A percentile compares a stretch with the other conserved stretches of the same genome.
These are phyloP conservation scores for Electrophaes corylata DNA, from an alignment of 2,888 invertebrate species.

Conservation along the genomic window DNA sequence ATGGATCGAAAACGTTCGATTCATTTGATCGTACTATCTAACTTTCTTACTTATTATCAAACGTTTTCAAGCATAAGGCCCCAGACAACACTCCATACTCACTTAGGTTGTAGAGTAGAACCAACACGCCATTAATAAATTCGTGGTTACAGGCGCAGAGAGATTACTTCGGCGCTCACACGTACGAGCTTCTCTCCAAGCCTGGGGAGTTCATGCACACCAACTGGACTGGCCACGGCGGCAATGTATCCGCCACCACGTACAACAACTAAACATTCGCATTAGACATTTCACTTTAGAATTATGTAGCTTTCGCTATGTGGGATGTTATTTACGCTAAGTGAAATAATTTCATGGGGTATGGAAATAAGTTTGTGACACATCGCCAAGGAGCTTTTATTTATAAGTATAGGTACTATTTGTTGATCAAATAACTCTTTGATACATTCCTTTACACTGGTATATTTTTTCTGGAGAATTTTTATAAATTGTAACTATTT, in stretches of 20 bases:
- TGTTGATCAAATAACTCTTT: neutral
- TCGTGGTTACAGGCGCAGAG: constrained; percentile 90
- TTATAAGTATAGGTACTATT: neutral
- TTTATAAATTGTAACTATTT: neutral
- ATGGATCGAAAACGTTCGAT: too few relatives aligned
- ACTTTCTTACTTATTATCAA: too few relatives aligned
- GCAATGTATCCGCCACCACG: constrained; percentile 96
- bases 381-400: constrained; percentile 1
- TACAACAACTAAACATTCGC: constrained; percentile 80
- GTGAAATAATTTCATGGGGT: constrained; percentile 1
- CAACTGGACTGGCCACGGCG: constrained; percentile 99
- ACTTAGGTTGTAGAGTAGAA: too few relatives aligned
- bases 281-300: neutral
- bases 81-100: too few relatives aligned
- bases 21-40: too few relatives aligned
- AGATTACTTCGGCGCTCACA: constrained; percentile 99
- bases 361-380: constrained; percentile 7
- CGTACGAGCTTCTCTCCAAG: constrained; percentile 94
- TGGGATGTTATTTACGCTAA: neutral
- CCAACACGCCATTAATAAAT: neutral
- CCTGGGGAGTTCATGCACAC: constrained; percentile 97
- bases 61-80: too few relatives aligned
- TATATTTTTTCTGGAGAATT: constrained; percentile 12
- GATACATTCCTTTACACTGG: constrained; percentile 23
- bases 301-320: neutral